Conservation (phyloP, 1,140 invertebrate species). For the Calliphora vicina region DNA sequence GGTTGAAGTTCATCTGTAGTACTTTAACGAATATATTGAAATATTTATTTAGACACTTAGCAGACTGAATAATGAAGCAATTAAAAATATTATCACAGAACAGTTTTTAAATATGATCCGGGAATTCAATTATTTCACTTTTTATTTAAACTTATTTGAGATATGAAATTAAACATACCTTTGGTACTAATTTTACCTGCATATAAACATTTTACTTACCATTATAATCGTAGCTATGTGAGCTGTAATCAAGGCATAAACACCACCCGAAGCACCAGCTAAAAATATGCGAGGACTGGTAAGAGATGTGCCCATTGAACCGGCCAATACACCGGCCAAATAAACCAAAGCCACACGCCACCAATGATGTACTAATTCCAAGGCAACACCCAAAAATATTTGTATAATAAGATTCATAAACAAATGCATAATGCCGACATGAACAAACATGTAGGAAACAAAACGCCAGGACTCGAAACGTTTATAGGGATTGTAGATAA, state of each 20-base stretch:
- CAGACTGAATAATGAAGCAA: too few species aligned
- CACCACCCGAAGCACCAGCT: slow-evolving; percentile 95
- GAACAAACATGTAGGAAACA: slow-evolving; percentile 96
- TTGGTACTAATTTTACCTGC: too few species aligned
- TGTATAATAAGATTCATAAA: slow-evolving; percentile 92
- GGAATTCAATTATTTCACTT: too few species aligned
- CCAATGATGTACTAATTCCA: slow-evolving; percentile 96
- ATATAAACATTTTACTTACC: slow-evolving; percentile 67
- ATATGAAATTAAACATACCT: too few species aligned
- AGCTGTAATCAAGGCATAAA: slow-evolving; percentile 93
- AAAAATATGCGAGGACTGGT: slow-evolving; percentile 86
- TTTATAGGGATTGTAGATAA: slow-evolving; percentile 91
- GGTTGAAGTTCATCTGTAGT: too few species aligned
- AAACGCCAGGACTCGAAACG: slow-evolving; percentile 92
- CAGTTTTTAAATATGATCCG: too few species aligned
- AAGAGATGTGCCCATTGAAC: slow-evolving; percentile 89
- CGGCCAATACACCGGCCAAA: slow-evolving; percentile 82
- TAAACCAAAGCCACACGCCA: slow-evolving; percentile 87
- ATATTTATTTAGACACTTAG: too few species aligned
- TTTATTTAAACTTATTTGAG: too few species aligned
- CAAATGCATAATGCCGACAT: slow-evolving; percentile 89
- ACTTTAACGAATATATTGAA: too few species aligned
- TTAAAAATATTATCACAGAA: too few species aligned
- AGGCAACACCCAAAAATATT: slow-evolving; percentile 87
- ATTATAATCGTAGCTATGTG: slow-evolving; percentile 95